phyloP scores from a whole-genome alignment of 2,113 vertebrate species.

The Puffinus mauretanicus region DNA sequence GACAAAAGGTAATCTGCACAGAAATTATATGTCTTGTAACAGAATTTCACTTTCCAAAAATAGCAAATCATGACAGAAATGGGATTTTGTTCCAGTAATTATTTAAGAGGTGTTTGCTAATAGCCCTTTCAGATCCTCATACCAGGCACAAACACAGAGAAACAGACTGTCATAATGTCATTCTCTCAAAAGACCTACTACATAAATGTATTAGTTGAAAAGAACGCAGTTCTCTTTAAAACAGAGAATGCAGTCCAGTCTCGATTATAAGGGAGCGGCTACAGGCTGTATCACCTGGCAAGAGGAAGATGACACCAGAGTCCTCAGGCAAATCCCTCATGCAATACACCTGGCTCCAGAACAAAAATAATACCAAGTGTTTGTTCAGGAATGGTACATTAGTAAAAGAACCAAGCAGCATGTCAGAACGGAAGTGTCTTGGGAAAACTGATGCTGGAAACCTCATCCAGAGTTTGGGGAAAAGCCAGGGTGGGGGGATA shows the following conservation, averaged over 20 bases:
- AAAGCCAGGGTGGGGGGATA: background rate
- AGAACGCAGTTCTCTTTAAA: background rate
- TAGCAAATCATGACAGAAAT: background rate
- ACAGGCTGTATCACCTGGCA: background rate
- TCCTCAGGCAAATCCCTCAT: background rate
- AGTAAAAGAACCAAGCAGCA: background rate
- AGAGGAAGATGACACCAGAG: background rate
- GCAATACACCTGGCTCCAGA: background rate
- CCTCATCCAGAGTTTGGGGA: background rate
- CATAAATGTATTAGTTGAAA: background rate
- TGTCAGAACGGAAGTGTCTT: background rate
- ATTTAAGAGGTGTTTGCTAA: background rate
- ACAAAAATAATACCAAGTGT: background rate
- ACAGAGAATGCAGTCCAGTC: slow-evolving; percentile 1
- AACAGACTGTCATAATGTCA: background rate
- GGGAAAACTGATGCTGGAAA: background rate
- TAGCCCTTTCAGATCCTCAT: background rate
- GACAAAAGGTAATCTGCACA: background rate
- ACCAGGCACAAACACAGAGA: background rate
- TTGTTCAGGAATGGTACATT: background rate
- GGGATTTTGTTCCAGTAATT: background rate
- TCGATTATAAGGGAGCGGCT: background rate
- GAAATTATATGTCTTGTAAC: background rate
- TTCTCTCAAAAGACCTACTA: background rate
- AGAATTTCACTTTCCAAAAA: background rate